These are phyloP conservation scores for Luperina testacea DNA, from an alignment of 2,888 invertebrate genomes.

Conservation along the genomic window DNA sequence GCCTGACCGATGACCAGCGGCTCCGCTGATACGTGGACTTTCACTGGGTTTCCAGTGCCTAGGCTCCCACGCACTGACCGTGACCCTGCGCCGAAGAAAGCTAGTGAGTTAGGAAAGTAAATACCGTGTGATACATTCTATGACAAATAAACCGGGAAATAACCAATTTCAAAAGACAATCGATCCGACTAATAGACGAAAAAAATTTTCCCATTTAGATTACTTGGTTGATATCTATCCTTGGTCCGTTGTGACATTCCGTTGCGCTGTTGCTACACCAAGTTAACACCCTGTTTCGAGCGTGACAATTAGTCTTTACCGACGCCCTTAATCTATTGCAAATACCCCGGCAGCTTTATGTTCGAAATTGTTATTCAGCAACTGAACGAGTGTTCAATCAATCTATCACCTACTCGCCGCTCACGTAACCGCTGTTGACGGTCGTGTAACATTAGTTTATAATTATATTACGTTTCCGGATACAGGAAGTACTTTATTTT, in stretches of 20 bases:
- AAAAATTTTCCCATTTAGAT: constrained; percentile 61
- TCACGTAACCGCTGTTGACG: constrained; percentile 70
- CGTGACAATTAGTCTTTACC: constrained; percentile 53
- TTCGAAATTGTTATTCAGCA: constrained; percentile 20
- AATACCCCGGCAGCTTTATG: constrained; percentile 13
- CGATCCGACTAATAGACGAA: constrained; percentile 31
- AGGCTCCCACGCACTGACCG: constrained; percentile 67
- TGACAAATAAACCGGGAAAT: neutral
- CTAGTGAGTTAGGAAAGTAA: constrained; percentile 73
- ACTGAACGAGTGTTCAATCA: constrained; percentile 36
- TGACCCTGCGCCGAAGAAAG: constrained; percentile 72
- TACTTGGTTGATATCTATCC: constrained; percentile 50
- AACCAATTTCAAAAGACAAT: constrained; percentile 3
- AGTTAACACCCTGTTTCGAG: constrained; percentile 61
- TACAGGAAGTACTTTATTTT: constrained; percentile 72
- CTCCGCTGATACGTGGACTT: constrained; percentile 66
- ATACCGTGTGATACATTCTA: constrained; percentile 42
- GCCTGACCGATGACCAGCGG: constrained; percentile 53
- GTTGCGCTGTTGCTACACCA: constrained; percentile 66
- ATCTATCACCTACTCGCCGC: constrained; percentile 65
- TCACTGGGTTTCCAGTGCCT: constrained; percentile 73
- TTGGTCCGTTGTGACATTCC: constrained; percentile 64
- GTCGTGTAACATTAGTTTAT: constrained; percentile 59
- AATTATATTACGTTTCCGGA: constrained; percentile 65
- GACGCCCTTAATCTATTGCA: constrained; percentile 55